Conservation (phyloP, 1,140 invertebrate genomes). For the Metopolophium dirhodum region DNA sequence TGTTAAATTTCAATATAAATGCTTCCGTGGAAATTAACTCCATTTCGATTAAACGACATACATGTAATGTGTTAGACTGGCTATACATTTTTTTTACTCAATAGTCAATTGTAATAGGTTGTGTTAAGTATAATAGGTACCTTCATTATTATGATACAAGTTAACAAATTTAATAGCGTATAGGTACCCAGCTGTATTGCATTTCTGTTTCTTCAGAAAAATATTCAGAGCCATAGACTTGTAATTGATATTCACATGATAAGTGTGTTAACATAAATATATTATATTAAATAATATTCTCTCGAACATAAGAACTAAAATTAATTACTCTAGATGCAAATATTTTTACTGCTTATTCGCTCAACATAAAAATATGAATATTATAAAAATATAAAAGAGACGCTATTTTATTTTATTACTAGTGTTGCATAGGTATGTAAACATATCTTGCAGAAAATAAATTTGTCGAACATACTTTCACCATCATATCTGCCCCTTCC, state of each 20-base stretch:
- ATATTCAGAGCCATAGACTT: no score
- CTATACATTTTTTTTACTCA: background rate
- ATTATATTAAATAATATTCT: no score
- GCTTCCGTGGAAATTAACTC: background rate
- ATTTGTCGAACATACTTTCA: slow-evolving; percentile 23
- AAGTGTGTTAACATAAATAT: no score
- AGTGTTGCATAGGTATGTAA: background rate
- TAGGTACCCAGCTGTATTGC: background rate
- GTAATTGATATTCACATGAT: no score
- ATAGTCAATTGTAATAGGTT: background rate
- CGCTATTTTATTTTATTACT: background rate
- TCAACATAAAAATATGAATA: background rate
- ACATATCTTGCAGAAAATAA: background rate
- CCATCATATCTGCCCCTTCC: background rate
- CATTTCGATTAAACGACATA: background rate
- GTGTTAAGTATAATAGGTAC: background rate
- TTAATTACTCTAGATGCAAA: no score
- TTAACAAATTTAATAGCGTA: background rate
- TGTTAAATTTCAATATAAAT: background rate
- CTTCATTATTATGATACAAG: background rate
- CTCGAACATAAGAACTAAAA: no score
- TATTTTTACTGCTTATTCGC: no score
- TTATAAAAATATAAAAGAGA: background rate
- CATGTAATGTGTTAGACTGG: background rate
- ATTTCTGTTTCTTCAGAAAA: no score